These are phyloP conservation scores for Tinea semifulvella DNA, from an alignment of 2,888 invertebrate genomes.

Conservation along the genomic window DNA sequence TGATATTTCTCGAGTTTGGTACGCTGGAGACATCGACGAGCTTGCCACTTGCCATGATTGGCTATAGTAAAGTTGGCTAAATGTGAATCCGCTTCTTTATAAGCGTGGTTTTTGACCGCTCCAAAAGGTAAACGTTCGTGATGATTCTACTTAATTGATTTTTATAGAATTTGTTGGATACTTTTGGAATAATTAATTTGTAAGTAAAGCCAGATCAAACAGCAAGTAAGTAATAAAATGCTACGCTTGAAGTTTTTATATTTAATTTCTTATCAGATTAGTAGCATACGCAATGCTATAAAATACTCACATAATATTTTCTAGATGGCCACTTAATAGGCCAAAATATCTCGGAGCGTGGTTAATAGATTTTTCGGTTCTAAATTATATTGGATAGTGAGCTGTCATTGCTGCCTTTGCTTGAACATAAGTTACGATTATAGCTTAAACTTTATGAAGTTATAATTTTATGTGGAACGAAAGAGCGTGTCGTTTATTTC, in stretches of 20 bases:
- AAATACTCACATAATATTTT: conserved; percentile 4
- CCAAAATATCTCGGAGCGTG: conserved; percentile 24
- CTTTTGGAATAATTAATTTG: too few relatives aligned
- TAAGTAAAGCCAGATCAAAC: too few relatives aligned
- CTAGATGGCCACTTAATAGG: neutral
- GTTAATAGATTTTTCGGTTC: conserved; percentile 46
- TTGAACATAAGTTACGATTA: conserved; percentile 39
- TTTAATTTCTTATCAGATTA: neutral
- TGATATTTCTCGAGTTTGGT: too few relatives aligned
- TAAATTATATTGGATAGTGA: conserved; percentile 31
- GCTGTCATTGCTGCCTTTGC: conserved; percentile 44
- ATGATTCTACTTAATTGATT: too few relatives aligned
- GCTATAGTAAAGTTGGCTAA: too few relatives aligned
- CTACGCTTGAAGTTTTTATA: neutral
- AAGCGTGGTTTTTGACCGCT: too few relatives aligned
- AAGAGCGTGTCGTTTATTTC: conserved; percentile 32
- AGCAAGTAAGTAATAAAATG: too few relatives aligned
- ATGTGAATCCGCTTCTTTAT: too few relatives aligned
- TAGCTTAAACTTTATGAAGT: conserved; percentile 46
- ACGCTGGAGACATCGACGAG: too few relatives aligned
- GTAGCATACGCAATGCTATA: neutral
- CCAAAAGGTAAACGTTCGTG: too few relatives aligned
- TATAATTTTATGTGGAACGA: conserved; percentile 52
- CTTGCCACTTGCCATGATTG: too few relatives aligned
- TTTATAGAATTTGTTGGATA: too few relatives aligned